Evolutionary conservation across 1,140 invertebrate genomes (phyloP), one percentile per base, ranked within the genome.

Genomic region (Drosophila repletoides): DNA sequence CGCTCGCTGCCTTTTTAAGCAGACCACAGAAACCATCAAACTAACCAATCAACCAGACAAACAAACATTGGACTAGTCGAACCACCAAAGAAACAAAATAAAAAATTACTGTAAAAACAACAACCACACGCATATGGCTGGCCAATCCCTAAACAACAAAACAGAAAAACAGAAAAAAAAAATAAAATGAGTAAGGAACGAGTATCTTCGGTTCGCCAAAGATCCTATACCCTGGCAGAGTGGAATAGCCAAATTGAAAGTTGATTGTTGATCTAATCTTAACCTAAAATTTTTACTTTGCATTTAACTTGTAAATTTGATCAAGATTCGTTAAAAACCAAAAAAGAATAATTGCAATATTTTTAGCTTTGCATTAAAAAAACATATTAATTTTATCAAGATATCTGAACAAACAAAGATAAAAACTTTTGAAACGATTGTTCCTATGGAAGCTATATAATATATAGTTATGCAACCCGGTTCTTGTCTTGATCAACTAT

Each of bases 11-110:
- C 28, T 17, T 31, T 38, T 40, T 38, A 48, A 58, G 17, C 21
- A 58, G 41, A 34, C 55, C 41, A 46, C 41, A 24, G 38, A 36
- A 29, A 22, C 24, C 28, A 61, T 61, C 34, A 51, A 51, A 41
- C 43, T 28, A 40, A 41, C 36, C 28, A 56, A 43, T 56, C 38
- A 33, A 29, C 6, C 28, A 40, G 9, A 51, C 45, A 41, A 26
- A 59, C 73, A 66, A 59, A 45, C 48, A 63, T 56, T 64, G 31
- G 31, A 24, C 19, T 5, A 17, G 24, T 12, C 21, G n/a, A 51
- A 51, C 17, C 10, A 36, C 31, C 12, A 36, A 31, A 10, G 9
- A 48, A 12, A 10, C 3, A 48, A 2, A 48, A 48, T 19, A 14
- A 49, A 24, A 43, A 10, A 26, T n/a, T n/a, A 5, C 36, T 24